These are phyloP conservation scores for Syngnathus typhle DNA, from an alignment of 2,113 vertebrate species.

Conservation along the genomic window DNA sequence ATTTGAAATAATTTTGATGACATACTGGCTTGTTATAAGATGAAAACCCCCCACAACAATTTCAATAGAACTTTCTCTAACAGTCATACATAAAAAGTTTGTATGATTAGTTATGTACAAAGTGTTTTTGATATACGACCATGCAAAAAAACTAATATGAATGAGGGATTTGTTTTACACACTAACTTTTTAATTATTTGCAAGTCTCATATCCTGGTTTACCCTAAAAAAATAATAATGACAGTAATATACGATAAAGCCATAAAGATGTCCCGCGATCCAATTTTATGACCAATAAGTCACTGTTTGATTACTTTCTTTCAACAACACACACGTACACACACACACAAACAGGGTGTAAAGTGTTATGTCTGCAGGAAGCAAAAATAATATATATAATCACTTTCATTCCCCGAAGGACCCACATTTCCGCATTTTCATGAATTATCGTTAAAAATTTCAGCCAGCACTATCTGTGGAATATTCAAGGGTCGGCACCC, in stretches of 20 bases:
- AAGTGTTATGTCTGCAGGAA: constrained; percentile 9
- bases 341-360: not conserved
- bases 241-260: constrained; percentile 1
- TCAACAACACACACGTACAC: not conserved
- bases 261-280: constrained; percentile 6
- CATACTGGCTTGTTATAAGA: too few relatives aligned
- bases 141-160: not conserved
- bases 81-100: constrained; percentile 2
- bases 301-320: constrained; percentile 4
- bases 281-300: constrained; percentile 12
- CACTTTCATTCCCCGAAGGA: constrained; percentile 20
- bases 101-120: not conserved
- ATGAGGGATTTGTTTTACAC: constrained; percentile 1
- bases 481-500: constrained; percentile 11
- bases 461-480: constrained; percentile 13
- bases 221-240: constrained; percentile 9
- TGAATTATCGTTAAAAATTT: constrained; percentile 36
- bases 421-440: constrained; percentile 2
- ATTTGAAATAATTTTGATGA: not conserved
- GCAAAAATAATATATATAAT: constrained; percentile 26
- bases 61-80: not conserved
- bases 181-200: constrained; percentile 7
- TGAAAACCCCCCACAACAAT: not conserved
- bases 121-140: constrained; percentile 1
- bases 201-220: constrained; percentile 8